These are phyloP conservation scores for Seira musarum DNA, from an alignment of 2,888 invertebrate species.

Conservation along the genomic window DNA sequence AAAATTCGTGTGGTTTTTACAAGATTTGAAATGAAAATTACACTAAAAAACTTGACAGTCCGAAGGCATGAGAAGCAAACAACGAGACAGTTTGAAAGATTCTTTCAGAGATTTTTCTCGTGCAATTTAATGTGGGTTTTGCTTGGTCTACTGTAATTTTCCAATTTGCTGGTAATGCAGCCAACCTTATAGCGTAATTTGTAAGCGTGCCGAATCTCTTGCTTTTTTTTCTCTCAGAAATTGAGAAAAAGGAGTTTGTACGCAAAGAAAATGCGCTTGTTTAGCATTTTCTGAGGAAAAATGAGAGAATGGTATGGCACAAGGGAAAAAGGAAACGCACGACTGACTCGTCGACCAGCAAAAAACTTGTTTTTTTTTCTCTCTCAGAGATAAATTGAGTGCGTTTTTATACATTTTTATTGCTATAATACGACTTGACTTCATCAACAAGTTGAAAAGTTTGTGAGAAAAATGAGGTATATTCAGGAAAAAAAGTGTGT, in stretches of 20 bases:
- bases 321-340: slow-evolving; percentile 54
- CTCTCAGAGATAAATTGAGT: background rate
- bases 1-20: background rate
- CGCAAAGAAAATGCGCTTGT: background rate
- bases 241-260: slow-evolving; percentile 29
- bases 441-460: background rate
- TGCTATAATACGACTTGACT: background rate
- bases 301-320: slow-evolving; percentile 36
- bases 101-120: slow-evolving; percentile 20
- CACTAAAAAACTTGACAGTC: slow-evolving; percentile 8
- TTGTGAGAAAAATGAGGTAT: background rate
- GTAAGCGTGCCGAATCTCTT: slow-evolving; percentile 68
- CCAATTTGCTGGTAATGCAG: slow-evolving; percentile 62
- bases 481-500: slow-evolving; percentile 37
- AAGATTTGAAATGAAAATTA: background rate
- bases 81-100: slow-evolving; percentile 10
- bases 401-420: background rate
- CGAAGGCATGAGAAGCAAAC: slow-evolving; percentile 23
- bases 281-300: slow-evolving; percentile 35
- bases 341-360: slow-evolving; percentile 40
- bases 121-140: slow-evolving; percentile 58
- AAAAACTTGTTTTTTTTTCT: slow-evolving; percentile 19
- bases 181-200: slow-evolving; percentile 53
- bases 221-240: slow-evolving; percentile 29
- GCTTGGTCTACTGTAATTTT: slow-evolving; percentile 64